Evolutionary conservation across 2,888 invertebrate species (phyloP).

Genomic region (Minunthozetes semirufus): DNA sequence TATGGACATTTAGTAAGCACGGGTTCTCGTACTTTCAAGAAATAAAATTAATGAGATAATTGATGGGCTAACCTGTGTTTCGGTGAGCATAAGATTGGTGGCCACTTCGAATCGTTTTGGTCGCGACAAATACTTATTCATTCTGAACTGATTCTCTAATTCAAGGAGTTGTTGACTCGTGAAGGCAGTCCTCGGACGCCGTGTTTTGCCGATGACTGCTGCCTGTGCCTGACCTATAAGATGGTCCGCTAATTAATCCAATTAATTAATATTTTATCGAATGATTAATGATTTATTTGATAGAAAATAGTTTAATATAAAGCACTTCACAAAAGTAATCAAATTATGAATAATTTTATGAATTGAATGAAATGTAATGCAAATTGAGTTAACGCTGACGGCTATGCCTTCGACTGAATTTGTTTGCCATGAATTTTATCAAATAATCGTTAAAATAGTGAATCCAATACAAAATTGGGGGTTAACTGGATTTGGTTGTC

Average conservation of each 20-base stretch:
- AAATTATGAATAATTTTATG: neutral
- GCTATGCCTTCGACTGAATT: neutral
- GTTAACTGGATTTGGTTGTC: neutral
- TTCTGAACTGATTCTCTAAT: conserved; percentile 94
- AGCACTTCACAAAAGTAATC: neutral
- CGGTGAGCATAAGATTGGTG: conserved; percentile 91
- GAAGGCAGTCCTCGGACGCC: conserved; percentile 94
- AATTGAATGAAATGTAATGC: neutral
- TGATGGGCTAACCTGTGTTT: conserved; percentile 72
- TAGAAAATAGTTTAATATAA: neutral
- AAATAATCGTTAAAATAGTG: neutral
- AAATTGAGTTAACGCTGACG: conserved; percentile 5
- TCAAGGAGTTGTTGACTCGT: conserved; percentile 95
- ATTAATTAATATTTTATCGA: neutral
- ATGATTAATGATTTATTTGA: neutral
- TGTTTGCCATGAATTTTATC: neutral
- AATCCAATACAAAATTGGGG: neutral
- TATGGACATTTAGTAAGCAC: too few relatives aligned
- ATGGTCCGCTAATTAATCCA: neutral
- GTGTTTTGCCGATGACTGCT: conserved; percentile 62
- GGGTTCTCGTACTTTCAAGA: too few relatives aligned
- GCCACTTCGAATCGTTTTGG: conserved; percentile 98
- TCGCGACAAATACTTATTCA: conserved; percentile 96
- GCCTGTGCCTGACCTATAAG: conserved; percentile 37
- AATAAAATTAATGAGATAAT: too few relatives aligned